Base-by-base conservation (phyloP, 2,797 vertebrate species). In the Tangara arthus region DNA sequence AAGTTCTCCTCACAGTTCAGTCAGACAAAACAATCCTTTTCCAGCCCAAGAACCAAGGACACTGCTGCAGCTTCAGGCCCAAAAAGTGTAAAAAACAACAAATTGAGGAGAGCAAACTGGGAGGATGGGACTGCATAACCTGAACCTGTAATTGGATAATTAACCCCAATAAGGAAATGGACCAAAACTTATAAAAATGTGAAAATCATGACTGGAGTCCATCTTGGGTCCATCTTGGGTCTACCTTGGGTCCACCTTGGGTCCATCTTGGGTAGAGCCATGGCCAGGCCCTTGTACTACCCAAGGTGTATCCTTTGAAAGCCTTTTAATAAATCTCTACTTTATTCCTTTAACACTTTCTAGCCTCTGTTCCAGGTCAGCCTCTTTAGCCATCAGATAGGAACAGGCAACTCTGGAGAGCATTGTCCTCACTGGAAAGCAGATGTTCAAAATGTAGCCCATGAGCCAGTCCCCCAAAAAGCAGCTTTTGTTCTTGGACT, bases 51-150 rank as follows among this genome's bases (percentile, higher is more conserved):
- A 39, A 28, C 12, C 8, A 21, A 60, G 57, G 57, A 39, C 35
- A 39, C 26, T 0, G 0, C 0, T 60, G 26, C 57, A 60, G 12
- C 26, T 60, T 39, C 18, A 14, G 35, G 18, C 35, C 18, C 6
- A 60, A 60, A 60, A 59, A 28, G 12, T 39, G 0, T 3, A 20
- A 59, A 59, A n/a, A 34, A 5, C 35, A 19, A 35, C 0, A 0
- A 60, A 39, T 2, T 28, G 35, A 60, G 57, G 57, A 60, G 35
- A 39, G 26, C 57, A 39, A 0, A 0, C 18, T 60, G 35, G 26
- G 57, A 60, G 26, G 35, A 10, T 39, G 57, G 57, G 35, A 60
- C 26, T 60, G 57, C 57, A 60, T 20, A 14, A 60, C 18, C 57
- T 60, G 57, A 3, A 39, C 8, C 57, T 60, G 57, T 9, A 60